phyloP scores from a whole-genome alignment of 2,888 invertebrate genomes.

The Chaetoderma sp. region DNA sequence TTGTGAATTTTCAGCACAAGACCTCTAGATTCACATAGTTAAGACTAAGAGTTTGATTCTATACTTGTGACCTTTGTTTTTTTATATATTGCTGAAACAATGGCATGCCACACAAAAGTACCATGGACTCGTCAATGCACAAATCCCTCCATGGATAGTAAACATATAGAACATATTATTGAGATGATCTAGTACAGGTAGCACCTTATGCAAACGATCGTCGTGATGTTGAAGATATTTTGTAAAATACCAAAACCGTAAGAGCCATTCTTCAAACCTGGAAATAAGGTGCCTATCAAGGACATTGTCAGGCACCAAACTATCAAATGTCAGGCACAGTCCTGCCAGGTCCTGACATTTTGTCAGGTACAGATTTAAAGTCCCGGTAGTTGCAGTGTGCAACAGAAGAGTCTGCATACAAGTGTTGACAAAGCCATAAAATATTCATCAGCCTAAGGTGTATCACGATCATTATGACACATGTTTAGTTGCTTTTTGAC shows the following conservation, averaged over 20 bases:
- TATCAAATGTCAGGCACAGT: too few species aligned
- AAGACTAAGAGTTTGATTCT: conserved; percentile 22
- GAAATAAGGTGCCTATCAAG: too few species aligned
- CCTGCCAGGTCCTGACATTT: too few species aligned
- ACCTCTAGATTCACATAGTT: conserved; percentile 19
- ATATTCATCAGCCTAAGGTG: too few species aligned
- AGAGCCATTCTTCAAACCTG: too few species aligned
- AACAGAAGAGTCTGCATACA: too few species aligned
- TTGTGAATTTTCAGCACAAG: conserved; percentile 8
- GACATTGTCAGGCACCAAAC: too few species aligned
- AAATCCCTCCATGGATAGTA: conserved; percentile 15
- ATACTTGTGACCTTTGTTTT: conserved; percentile 23
- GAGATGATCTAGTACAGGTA: conserved; percentile 14
- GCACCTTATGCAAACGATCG: conserved; percentile 13
- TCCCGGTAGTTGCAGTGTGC: too few species aligned
- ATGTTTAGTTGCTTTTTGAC: too few species aligned
- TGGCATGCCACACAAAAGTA: conserved; percentile 18
- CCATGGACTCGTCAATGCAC: conserved; percentile 27
- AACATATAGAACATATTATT: conserved; percentile 1
- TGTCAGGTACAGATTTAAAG: too few species aligned
- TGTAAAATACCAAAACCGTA: conserved; percentile 12
- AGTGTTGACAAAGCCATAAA: too few species aligned
- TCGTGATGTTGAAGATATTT: background rate
- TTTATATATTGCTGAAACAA: conserved; percentile 15
- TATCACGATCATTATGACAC: too few species aligned